Evolutionary conservation across 35 echinoderm and acorn worm genomes (phyloP).

Genomic region (Apostichopus parvimensis): DNA sequence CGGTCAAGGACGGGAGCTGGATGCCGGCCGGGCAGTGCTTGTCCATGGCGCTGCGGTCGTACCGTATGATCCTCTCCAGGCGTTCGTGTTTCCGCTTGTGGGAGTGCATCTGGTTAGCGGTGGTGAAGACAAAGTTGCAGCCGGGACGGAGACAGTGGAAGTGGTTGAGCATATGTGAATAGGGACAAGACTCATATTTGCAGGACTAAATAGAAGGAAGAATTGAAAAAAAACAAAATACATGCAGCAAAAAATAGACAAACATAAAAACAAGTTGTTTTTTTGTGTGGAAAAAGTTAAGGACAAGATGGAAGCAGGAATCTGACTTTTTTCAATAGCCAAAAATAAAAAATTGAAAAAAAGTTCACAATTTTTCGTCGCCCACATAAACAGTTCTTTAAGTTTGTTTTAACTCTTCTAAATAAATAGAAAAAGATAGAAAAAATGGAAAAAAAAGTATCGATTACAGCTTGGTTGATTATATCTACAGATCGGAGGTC

Average conservation of each 20-base stretch:
- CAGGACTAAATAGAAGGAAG: constrained; percentile 73
- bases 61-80: constrained; percentile 88
- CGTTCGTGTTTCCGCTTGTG: constrained; percentile 98
- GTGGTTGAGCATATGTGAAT: constrained; percentile 97
- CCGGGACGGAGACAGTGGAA: constrained; percentile 97
- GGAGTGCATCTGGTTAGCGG: constrained; percentile 99
- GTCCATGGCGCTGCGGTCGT: constrained; percentile 58
- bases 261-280: background rate
- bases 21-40: background rate
- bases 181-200: constrained; percentile 82
- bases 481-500: too few relatives aligned
- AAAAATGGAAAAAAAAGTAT: too few relatives aligned
- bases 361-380: background rate
- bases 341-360: background rate
- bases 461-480: too few relatives aligned
- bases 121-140: constrained; percentile 95
- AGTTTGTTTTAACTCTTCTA: too few relatives aligned
- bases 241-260: background rate
- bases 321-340: background rate
- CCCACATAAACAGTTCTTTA: too few relatives aligned
- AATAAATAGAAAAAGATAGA: too few relatives aligned
- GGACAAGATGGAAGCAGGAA: constrained; percentile 14
- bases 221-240: constrained; percentile 36
- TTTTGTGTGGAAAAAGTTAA: background rate
- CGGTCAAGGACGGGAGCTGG: background rate